These are phyloP conservation scores for Manis crassicaudata DNA, from an alignment of 2,797 vertebrate genomes.

Conservation along the genomic window DNA sequence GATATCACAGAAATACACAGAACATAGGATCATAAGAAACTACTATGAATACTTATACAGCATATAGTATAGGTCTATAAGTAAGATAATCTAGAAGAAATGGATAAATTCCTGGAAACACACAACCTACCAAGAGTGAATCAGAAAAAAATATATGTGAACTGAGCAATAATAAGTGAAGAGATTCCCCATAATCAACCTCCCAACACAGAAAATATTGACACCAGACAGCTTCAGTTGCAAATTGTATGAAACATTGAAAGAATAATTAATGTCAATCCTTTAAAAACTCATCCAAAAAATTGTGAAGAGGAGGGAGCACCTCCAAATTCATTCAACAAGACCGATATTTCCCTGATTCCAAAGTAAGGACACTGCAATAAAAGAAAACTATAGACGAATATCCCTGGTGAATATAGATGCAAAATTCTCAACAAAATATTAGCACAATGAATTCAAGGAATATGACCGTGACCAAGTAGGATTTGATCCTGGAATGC, in stretches of 20 bases:
- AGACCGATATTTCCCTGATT: neutral
- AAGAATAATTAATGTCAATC: neutral
- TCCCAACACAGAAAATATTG: neutral
- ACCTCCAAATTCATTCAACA: neutral
- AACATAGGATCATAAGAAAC: neutral
- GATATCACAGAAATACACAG: neutral
- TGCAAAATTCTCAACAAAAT: neutral
- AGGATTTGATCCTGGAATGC: neutral
- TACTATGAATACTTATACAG: neutral
- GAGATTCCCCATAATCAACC: neutral
- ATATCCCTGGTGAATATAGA: neutral
- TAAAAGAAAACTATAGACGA: neutral
- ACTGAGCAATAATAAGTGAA: neutral
- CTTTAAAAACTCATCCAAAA: constrained; percentile 1
- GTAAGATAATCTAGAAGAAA: neutral
- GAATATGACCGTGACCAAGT: neutral
- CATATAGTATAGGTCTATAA: neutral
- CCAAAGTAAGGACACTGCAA: neutral
- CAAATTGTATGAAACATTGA: neutral
- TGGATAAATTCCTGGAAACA: neutral
- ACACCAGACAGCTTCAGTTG: neutral
- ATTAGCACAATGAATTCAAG: neutral
- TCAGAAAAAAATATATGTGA: neutral
- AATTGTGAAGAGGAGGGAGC: neutral
- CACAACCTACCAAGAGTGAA: neutral